Percentiles rank a stretch among this genome's conserved stretches.
These are phyloP conservation scores for Trematocara caparti DNA, from an alignment of 2,797 vertebrate species.

Conservation along the genomic window DNA sequence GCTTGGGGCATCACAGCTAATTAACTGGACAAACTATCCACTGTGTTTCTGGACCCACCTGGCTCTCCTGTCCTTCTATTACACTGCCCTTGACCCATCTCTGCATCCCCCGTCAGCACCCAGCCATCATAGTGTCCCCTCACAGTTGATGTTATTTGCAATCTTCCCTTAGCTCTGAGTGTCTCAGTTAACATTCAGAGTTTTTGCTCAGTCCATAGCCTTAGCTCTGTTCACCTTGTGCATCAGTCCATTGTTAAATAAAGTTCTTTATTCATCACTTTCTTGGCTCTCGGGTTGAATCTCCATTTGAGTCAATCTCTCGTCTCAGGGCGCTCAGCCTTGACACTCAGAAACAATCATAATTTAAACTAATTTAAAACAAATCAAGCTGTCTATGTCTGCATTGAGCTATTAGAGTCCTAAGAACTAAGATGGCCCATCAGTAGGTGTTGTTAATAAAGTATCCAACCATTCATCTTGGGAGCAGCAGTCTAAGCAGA, in stretches of 20 bases:
- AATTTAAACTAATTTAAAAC: background rate
- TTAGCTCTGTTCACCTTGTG: background rate
- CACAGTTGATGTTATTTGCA: background rate
- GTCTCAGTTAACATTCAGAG: background rate
- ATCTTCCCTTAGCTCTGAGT: background rate
- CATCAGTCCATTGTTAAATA: background rate
- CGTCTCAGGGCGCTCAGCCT: background rate
- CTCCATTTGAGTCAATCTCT: background rate
- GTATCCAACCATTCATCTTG: background rate
- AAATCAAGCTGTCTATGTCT: background rate
- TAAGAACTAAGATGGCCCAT: background rate
- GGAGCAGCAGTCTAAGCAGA: background rate
- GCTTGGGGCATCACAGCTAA: background rate
- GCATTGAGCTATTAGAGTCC: background rate
- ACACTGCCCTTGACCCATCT: background rate
- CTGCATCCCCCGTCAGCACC: accelerated
- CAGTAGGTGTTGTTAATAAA: accelerated
- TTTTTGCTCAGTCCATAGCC: background rate
- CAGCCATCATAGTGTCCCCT: background rate
- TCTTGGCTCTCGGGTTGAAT: background rate
- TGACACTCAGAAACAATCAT: background rate
- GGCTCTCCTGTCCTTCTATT: background rate
- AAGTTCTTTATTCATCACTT: accelerated
- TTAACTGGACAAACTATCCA: background rate
- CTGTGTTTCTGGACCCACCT: background rate